Percentiles rank a stretch among this genome's conserved stretches.
These are phyloP conservation scores for Globia sparganii DNA, from an alignment of 2,888 invertebrate species.

Conservation along the genomic window DNA sequence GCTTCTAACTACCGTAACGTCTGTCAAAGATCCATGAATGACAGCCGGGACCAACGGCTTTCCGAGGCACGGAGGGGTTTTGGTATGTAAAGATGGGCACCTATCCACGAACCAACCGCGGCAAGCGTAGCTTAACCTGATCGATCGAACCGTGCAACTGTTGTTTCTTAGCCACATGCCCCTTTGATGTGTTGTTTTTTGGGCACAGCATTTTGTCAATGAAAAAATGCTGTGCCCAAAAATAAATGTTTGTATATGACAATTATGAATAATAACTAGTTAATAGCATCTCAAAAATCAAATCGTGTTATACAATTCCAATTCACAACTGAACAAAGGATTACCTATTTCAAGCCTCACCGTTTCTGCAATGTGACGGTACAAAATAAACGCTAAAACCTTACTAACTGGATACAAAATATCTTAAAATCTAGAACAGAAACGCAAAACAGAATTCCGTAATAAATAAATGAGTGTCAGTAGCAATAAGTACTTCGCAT, in stretches of 20 bases:
- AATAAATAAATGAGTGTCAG: slow-evolving; percentile 50
- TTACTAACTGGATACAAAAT: background rate
- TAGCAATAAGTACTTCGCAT: slow-evolving; percentile 32
- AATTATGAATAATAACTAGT: background rate
- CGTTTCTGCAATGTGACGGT: background rate
- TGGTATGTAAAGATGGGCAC: too few species aligned
- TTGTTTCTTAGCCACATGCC: too few species aligned
- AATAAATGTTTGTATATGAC: background rate
- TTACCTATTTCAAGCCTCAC: background rate
- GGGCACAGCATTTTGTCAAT: too few species aligned
- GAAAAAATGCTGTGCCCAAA: background rate
- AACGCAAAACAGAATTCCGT: slow-evolving; percentile 4
- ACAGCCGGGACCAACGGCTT: too few species aligned
- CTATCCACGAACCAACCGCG: too few species aligned
- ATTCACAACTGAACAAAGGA: background rate
- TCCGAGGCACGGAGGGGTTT: too few species aligned
- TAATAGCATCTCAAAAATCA: background rate
- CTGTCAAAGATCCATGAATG: too few species aligned
- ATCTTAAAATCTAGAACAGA: slow-evolving; percentile 7
- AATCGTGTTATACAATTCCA: background rate
- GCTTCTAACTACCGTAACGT: too few species aligned
- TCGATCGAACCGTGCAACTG: too few species aligned
- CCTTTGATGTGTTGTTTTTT: too few species aligned
- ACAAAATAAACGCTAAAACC: background rate
- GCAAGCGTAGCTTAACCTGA: too few species aligned